Percentiles rank a stretch among this genome's conserved stretches.
phyloP scores from a whole-genome alignment of 2,888 invertebrate genomes.

The Leucania comma region DNA sequence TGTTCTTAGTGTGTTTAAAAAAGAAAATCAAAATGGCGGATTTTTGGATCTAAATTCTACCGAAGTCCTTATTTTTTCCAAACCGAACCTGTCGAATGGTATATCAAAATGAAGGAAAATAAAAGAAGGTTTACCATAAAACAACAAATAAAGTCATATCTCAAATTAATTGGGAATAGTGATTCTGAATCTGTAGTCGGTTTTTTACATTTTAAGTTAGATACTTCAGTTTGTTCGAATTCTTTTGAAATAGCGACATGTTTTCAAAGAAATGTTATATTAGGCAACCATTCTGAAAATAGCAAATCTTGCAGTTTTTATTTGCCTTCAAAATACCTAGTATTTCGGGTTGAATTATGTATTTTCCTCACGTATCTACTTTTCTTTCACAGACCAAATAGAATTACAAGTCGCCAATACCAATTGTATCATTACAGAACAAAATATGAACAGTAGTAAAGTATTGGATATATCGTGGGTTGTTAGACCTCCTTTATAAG shows the following conservation, averaged over 20 bases:
- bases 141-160: too few relatives aligned
- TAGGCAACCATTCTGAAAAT: not conserved
- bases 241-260: not conserved
- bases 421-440: constrained; percentile 39
- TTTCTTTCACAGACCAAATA: constrained; percentile 21
- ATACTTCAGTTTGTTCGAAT: not conserved
- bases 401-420: constrained; percentile 45
- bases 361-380: constrained; percentile 27
- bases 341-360: constrained; percentile 1
- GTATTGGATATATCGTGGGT: constrained; percentile 48
- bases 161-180: too few relatives aligned
- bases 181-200: too few relatives aligned
- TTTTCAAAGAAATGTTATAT: not conserved
- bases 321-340: not conserved
- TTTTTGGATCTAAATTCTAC: too few relatives aligned
- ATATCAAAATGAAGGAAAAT: too few relatives aligned
- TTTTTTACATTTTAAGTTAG: too few relatives aligned
- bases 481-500: constrained; percentile 46
- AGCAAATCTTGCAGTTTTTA: not conserved
- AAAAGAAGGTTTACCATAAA: too few relatives aligned
- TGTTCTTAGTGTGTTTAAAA: too few relatives aligned
- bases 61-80: too few relatives aligned
- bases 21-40: too few relatives aligned
- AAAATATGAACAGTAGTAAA: constrained; percentile 57
- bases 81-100: too few relatives aligned